Base-by-base conservation (phyloP, 1,140 invertebrate genomes). In the Drosophila parabipectinata region DNA sequence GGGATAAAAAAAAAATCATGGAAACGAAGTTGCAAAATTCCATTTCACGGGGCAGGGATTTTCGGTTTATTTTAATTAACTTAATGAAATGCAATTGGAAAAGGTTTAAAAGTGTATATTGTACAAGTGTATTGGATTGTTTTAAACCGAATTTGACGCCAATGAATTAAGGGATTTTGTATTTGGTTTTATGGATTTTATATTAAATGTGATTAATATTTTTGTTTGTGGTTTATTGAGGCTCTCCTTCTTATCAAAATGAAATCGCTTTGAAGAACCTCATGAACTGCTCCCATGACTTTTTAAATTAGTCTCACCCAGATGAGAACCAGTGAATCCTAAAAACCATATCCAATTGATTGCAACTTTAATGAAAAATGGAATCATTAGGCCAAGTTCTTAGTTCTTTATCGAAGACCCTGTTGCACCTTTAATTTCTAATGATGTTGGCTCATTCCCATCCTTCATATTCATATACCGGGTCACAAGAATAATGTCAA, bases 21-120 rank as follows among this genome's bases (percentile, higher is more conserved):
- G 32, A 55, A 32, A 68, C 62, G 44, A 69, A 56, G 54, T 63
- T 77, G 58, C 71, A 41, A 56, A 54, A 78, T 58, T 55, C n/a
- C 73, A 44, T 74, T 73, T 74, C 51, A 75, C 71, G 59, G 75
- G 59, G 61, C 69, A 80, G 32, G 69, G 69, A 62, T 74, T 74
- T 81, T 73, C 62, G 67, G 62, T 74, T 81, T 87, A 71, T 87
- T 77, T 85, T 81, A 85, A 85, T 85, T 85, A 81, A 75, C 74
- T 82, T 85, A 85, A 85, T 87, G 60, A 77, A 85, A 74, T 77
- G 73, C 66, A 62, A 55, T 78, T 74, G 44, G 21, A 12, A 32
- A 32, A 41, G 52, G 39, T 39, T 74, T 73, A 54, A 57, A 28
- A 41, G 48, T 41, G 12, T 71, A 41, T 50, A 37, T 37, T 12